Evolutionary conservation across 2,888 invertebrate species (phyloP), one percentile per base, ranked within the genome.

Genomic region (Lycophotia porphyrea): DNA sequence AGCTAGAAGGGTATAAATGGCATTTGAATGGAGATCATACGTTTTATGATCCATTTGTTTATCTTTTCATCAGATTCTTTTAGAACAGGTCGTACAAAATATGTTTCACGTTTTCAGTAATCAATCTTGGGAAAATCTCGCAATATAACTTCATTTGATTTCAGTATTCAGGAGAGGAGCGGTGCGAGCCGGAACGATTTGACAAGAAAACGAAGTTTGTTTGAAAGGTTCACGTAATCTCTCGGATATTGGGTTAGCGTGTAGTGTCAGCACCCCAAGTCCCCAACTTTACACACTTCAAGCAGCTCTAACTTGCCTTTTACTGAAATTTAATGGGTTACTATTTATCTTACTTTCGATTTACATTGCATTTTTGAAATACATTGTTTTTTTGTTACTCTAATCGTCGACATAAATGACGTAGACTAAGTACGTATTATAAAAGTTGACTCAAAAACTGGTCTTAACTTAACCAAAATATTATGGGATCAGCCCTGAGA

Each of bases 181-280:
- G 24, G 5, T 5, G 21, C 15, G 11, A 44, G 7, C 15, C 15
- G 21, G n/a, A 58, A 24, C 55, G 47, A 60, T 60, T 74, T 55
- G 65, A 42, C 18, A 49, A 15, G 34, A 49, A 63, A 70, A 75
- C 65, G 31, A 70, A 74, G 55, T 72, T 83, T 31, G 52, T 67
- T 18, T 67, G 31, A 55, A 72, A 71, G 71, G 58, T 64, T 70
- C 61, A 27, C 36, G 71, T 44, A 55, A 72, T 63, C 47, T 61
- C 31, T 34, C 13, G 8, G 66, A 49, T 69, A 78, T 64, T 58
- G 55, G 39, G 63, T 74, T 84, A 67, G 24, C 60, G 34, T 1
- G n/a, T 69, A 34, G 24, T 55, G 21, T 27, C n/a, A 55, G 55
- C 39, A 5, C 21, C 13, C 47, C n/a, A 2, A 49, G 21, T 58